Base-by-base conservation (phyloP, 2,113 vertebrate species). In the Clinocottus analis region DNA sequence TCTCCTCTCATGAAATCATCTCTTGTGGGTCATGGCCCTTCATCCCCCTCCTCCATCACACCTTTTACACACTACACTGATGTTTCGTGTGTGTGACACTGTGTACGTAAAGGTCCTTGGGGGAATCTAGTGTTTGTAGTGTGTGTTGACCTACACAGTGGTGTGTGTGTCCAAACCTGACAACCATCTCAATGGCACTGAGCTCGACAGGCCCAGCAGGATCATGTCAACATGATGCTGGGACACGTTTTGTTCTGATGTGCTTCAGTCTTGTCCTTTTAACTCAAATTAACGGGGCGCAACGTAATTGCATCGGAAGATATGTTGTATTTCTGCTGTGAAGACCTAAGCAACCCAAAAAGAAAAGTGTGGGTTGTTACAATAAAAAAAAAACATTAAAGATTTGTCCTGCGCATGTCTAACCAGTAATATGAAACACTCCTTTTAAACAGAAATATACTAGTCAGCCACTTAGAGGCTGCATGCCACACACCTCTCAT, bases 51-150 rank as follows among this genome's bases (percentile, higher is more conserved):
- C 60, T 64, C 75, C 83, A 85, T 87, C 83, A 73, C 82, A 85
- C 84, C 81, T 71, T 73, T 80, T 85, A 81, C 86, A 82, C 90
- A 80, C 81, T 72, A 71, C 75, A 58, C 77, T 63, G 74, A 82
- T 78, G 87, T 89, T 86, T 61, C 76, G 80, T 87, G 85, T 87
- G 87, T 92, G 88, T 82, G 77, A 87, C 84, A 82, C 87, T 79
- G 80, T 91, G 90, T 93, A 88, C 39, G 89, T 89, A 91, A 91
- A 91, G 85, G 90, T 89, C 93, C 93, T 91, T 92, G 71, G 92
- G 92, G 91, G 87, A 90, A 90, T 93, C 83, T 64, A 58, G 88
- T 92, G 90, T 94, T 91, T 93, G 88, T 75, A 55, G 77, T 82
- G 85, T 87, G 85, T 93, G 93, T 92, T 92, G 90, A 92, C 91